Conservation (phyloP, 2,888 invertebrate species). For the Anaspis maculata region DNA sequence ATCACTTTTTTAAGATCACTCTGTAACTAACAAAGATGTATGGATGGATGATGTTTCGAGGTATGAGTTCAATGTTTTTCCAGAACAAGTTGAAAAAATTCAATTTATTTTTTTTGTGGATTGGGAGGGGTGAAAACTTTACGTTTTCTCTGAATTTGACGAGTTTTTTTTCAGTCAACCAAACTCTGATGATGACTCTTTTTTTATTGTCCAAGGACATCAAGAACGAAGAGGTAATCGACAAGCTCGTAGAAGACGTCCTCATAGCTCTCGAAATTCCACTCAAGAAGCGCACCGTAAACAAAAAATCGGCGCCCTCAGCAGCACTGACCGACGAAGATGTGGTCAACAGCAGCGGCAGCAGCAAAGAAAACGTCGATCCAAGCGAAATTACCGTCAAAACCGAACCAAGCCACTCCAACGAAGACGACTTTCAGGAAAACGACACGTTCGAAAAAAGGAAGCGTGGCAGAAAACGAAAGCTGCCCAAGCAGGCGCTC, state of each 20-base stretch:
- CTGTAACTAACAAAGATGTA: too few relatives aligned
- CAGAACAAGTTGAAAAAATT: too few relatives aligned
- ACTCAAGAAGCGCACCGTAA: slow-evolving; percentile 16
- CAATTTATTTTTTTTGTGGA: too few relatives aligned
- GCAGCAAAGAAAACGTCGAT: slow-evolving; percentile 8
- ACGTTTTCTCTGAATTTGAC: too few relatives aligned
- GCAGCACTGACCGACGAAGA: slow-evolving; percentile 6
- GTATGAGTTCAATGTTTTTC: too few relatives aligned
- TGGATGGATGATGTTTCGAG: too few relatives aligned
- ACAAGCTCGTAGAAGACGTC: slow-evolving; percentile 38
- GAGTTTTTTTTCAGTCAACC: too few relatives aligned
- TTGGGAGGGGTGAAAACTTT: too few relatives aligned
- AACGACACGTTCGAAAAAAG: slow-evolving; percentile 24
- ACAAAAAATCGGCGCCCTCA: neutral
- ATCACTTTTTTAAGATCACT: too few relatives aligned
- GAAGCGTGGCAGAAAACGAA: slow-evolving; percentile 36
- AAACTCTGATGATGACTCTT: too few relatives aligned
- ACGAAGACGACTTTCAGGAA: slow-evolving; percentile 3
- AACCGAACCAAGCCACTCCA: slow-evolving; percentile 17
- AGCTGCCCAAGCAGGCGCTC: slow-evolving; percentile 26
- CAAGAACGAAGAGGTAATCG: slow-evolving; percentile 33
- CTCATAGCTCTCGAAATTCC: slow-evolving; percentile 34
- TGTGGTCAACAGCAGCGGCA: slow-evolving; percentile 10
- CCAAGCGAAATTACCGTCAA: slow-evolving; percentile 9
- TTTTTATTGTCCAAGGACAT: slow-evolving; percentile 16